phyloP scores from a whole-genome alignment of 2,888 invertebrate genomes.

The Drosophila paramelanica region DNA sequence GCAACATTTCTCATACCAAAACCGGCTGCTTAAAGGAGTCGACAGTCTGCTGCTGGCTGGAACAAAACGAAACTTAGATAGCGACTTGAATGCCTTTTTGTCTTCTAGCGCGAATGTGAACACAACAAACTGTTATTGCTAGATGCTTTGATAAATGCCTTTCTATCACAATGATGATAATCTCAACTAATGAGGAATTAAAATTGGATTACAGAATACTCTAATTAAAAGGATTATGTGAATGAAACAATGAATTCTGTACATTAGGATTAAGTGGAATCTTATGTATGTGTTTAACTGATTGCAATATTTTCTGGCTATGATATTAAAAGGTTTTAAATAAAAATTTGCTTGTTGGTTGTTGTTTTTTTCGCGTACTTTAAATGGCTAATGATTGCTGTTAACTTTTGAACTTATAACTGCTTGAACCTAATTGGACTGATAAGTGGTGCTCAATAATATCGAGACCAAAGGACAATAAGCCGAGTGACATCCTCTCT shows the following conservation, averaged over 20 bases:
- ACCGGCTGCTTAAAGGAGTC: constrained; percentile 20
- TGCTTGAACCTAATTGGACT: constrained; percentile 16
- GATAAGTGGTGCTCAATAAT: constrained; percentile 34
- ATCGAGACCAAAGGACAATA: constrained; percentile 3
- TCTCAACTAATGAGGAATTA: constrained; percentile 73
- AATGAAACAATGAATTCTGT: constrained; percentile 50
- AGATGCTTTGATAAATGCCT: constrained; percentile 63
- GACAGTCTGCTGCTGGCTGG: constrained; percentile 15
- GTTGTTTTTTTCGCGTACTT: no score
- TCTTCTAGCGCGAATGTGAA: constrained; percentile 30
- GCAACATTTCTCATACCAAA: constrained; percentile 34
- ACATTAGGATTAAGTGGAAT: constrained; percentile 27
- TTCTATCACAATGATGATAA: constrained; percentile 66
- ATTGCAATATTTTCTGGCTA: constrained; percentile 2
- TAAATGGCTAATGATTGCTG: background rate
- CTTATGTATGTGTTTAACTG: background rate
- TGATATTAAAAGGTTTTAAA: constrained; percentile 5
- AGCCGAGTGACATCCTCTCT: constrained; percentile 41
- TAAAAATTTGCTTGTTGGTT: background rate
- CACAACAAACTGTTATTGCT: constrained; percentile 49
- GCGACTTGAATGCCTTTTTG: constrained; percentile 34
- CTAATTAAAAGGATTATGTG: constrained; percentile 61
- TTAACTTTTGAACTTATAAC: constrained; percentile 7
- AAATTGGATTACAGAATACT: constrained; percentile 62
- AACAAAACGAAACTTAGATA: constrained; percentile 45